Evolutionary conservation across 2,797 vertebrate genomes (phyloP).

Genomic region (Poecile montanus): DNA sequence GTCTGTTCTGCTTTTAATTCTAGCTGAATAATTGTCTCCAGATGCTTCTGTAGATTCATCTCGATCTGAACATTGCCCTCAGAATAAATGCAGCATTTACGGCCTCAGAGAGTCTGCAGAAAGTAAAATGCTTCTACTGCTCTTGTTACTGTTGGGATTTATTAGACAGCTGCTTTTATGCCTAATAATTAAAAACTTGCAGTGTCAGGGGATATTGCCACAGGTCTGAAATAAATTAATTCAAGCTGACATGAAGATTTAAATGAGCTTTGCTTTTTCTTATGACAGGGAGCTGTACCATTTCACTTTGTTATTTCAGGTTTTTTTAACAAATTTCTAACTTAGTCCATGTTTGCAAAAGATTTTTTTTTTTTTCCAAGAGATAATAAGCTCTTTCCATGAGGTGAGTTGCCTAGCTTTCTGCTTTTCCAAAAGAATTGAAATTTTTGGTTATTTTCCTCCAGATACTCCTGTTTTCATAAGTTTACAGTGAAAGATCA

Average conservation of each 20-base stretch:
- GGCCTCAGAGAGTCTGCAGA: neutral
- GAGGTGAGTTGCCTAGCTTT: neutral
- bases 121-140: neutral
- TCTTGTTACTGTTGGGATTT: neutral
- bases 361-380: neutral
- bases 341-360: neutral
- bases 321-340: neutral
- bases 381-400: neutral
- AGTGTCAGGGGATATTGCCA: neutral
- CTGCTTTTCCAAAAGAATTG: neutral
- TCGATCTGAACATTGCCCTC: neutral
- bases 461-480: neutral
- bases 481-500: neutral
- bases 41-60: slow-evolving; percentile 20
- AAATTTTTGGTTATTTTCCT: neutral
- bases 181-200: slow-evolving; percentile 38
- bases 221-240: slow-evolving; percentile 8
- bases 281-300: neutral
- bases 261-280: neutral
- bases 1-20: slow-evolving; percentile 23
- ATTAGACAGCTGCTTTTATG: slow-evolving; percentile 37
- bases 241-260: neutral
- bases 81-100: neutral
- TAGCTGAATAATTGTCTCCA: slow-evolving; percentile 15
- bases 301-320: neutral